Conservation (phyloP, 2,113 vertebrate species). For the Crotophaga sulcirostris region DNA sequence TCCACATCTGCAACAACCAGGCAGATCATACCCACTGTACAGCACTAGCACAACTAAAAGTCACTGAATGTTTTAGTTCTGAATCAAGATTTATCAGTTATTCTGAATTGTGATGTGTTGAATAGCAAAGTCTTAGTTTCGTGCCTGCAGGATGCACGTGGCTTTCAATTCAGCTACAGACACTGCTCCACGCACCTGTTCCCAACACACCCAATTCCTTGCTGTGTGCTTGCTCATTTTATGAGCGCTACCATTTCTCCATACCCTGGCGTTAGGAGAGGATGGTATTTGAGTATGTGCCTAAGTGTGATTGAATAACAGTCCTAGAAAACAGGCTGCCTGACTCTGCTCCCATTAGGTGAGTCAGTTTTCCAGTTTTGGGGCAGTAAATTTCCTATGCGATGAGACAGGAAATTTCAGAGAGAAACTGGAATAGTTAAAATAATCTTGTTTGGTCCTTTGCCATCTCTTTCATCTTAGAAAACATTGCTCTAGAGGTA, state of each 20-base stretch:
- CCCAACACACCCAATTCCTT: neutral
- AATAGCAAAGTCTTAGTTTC: neutral
- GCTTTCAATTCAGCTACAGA: neutral
- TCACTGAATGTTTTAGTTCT: neutral
- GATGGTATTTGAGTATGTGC: neutral
- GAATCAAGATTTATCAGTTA: neutral
- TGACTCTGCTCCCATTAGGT: neutral
- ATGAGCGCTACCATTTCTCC: neutral
- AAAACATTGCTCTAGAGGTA: slow-evolving; percentile 17
- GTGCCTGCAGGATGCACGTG: neutral
- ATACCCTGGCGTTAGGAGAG: neutral
- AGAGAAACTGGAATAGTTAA: slow-evolving; percentile 52
- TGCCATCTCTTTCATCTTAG: slow-evolving; percentile 48
- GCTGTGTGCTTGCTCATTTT: neutral
- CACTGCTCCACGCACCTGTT: neutral
- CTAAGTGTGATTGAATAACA: neutral
- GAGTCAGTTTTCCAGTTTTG: neutral
- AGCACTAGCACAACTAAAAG: neutral
- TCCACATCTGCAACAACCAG: neutral
- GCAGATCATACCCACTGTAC: neutral
- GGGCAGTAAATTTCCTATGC: neutral
- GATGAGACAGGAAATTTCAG: neutral
- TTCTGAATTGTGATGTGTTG: neutral
- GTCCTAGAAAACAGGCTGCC: neutral
- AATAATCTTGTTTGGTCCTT: slow-evolving; percentile 19